These are phyloP conservation scores for Drosophila varians DNA, from an alignment of 1,140 invertebrate genomes.

Conservation along the genomic window DNA sequence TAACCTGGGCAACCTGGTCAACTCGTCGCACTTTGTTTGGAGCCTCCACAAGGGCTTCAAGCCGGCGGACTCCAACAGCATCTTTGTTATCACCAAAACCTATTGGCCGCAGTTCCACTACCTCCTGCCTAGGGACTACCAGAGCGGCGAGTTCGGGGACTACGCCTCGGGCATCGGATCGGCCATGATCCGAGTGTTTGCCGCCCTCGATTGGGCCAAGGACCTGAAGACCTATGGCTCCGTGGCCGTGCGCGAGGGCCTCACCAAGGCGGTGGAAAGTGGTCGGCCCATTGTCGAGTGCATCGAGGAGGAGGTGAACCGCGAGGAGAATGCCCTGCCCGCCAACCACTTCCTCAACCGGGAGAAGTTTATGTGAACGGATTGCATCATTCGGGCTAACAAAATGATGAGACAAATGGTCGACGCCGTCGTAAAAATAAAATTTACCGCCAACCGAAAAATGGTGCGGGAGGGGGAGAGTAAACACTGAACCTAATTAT, in stretches of 20 bases:
- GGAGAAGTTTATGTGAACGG: slow-evolving; percentile 78
- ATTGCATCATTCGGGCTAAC: slow-evolving; percentile 29
- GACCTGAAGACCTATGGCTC: slow-evolving; percentile 87
- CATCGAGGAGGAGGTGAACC: slow-evolving; percentile 83
- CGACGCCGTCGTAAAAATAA: slow-evolving; percentile 39
- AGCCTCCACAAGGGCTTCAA: slow-evolving; percentile 88
- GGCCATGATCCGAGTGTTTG: slow-evolving; percentile 88
- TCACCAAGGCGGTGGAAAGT: slow-evolving; percentile 85
- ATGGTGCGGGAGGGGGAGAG: background rate
- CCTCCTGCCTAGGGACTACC: slow-evolving; percentile 90
- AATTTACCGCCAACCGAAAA: slow-evolving; percentile 31
- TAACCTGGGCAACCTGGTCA: slow-evolving; percentile 88
- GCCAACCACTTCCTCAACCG: slow-evolving; percentile 85
- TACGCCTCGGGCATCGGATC: slow-evolving; percentile 87
- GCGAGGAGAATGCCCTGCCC: slow-evolving; percentile 76
- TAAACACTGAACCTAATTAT: slow-evolving; percentile 53
- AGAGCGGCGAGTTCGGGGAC: slow-evolving; percentile 89
- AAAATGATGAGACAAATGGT: slow-evolving; percentile 46
- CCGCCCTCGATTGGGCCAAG: slow-evolving; percentile 86
- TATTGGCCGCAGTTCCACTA: slow-evolving; percentile 93
- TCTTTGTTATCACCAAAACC: slow-evolving; percentile 89
- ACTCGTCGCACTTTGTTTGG: slow-evolving; percentile 89
- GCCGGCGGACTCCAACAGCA: slow-evolving; percentile 89
- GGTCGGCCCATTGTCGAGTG: slow-evolving; percentile 85
- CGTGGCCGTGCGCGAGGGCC: slow-evolving; percentile 86